phyloP scores from a whole-genome alignment of 2,113 vertebrate species.

The Sander lucioperca region DNA sequence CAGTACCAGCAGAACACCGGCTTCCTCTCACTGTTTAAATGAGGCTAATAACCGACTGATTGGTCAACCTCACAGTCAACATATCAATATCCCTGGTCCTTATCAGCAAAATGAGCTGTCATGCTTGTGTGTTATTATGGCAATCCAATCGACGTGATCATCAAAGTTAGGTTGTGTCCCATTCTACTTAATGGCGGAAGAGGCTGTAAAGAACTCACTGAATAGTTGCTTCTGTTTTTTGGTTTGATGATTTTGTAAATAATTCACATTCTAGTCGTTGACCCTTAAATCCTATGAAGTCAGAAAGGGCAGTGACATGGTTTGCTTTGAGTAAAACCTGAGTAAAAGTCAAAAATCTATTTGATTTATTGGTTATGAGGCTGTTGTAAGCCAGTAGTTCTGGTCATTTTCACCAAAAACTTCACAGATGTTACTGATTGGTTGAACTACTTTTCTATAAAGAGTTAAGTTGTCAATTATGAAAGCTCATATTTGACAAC shows the following conservation, averaged over 20 bases:
- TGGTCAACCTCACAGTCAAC: neutral
- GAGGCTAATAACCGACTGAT: neutral
- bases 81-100: neutral
- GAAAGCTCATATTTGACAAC: neutral
- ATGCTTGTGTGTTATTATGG: neutral
- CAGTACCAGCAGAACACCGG: neutral
- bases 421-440: neutral
- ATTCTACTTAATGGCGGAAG: neutral
- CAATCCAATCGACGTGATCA: neutral
- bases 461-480: too few relatives aligned
- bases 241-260: neutral
- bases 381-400: neutral
- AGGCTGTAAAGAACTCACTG: neutral
- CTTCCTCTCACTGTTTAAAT: neutral
- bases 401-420: neutral
- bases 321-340: neutral
- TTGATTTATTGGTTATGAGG: neutral
- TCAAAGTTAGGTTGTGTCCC: neutral
- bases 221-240: neutral
- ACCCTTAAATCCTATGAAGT: too few relatives aligned
- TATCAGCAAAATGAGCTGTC: neutral
- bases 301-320: neutral
- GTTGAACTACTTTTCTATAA: neutral
- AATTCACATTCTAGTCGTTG: neutral
- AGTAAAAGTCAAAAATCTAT: neutral